Conservation (phyloP, 2,113 vertebrate species). For the Amblyopsis rosae region DNA sequence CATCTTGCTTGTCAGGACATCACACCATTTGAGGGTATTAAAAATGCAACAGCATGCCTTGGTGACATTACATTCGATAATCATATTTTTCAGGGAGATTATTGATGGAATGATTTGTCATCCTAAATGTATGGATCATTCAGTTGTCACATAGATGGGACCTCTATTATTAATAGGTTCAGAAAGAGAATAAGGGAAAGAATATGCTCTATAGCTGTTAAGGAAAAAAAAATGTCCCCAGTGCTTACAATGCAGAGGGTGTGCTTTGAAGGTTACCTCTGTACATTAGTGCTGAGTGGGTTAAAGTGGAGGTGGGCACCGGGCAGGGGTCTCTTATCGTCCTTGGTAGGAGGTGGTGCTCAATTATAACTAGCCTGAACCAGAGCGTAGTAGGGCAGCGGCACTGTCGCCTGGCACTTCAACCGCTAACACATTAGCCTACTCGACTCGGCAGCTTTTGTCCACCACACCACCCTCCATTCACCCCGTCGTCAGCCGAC, state of each 20-base stretch:
- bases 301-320: slow-evolving; percentile 19
- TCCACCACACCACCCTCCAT: neutral
- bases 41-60: slow-evolving; percentile 51
- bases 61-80: slow-evolving; percentile 59
- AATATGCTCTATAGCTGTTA: neutral
- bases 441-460: neutral
- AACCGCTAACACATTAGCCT: neutral
- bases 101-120: slow-evolving; percentile 20
- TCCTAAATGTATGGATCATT: slow-evolving; percentile 40
- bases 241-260: slow-evolving; percentile 24
- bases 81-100: slow-evolving; percentile 25
- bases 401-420: slow-evolving; percentile 14
- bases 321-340: slow-evolving; percentile 12
- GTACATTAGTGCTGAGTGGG: slow-evolving; percentile 3
- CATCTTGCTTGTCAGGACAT: neutral
- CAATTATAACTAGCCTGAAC: slow-evolving; percentile 5
- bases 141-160: slow-evolving; percentile 44
- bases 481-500: neutral
- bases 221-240: neutral
- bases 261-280: slow-evolving; percentile 48
- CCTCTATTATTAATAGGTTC: slow-evolving; percentile 52
- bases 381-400: neutral
- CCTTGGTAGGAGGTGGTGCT: slow-evolving; percentile 42
- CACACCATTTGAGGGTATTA: slow-evolving; percentile 38
- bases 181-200: neutral